Base-by-base conservation (phyloP, 2,888 invertebrate genomes). In the Thecocarcelia acutangulata region DNA sequence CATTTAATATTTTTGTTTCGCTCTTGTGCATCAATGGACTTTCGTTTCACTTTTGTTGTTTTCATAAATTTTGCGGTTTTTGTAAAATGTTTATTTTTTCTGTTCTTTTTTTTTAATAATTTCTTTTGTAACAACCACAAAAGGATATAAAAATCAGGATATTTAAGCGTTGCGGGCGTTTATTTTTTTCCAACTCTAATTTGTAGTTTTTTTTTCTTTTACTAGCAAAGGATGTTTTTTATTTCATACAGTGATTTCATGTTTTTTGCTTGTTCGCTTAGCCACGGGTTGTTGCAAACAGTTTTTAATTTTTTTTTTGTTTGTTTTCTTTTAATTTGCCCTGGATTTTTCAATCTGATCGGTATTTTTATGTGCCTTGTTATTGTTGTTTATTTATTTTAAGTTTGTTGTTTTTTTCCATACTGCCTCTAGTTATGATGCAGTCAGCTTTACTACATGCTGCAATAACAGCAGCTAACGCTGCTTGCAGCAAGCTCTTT, bases 241-340 rank as follows among this genome's bases (percentile, higher is more conserved):
- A 17, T 76, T 61, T 42, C 13, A 19, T 17, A 5, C 28, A 28
- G 17, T 63, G 42, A 37, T 48, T 64, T 74, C 54, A 44, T 37
- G 9, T 68, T 33, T 33, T 3, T 33, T 63, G 50, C 15, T 48
- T 56, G 13, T 76, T 11, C 40, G 19, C 52, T 69, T 54, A 37
- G 15, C 37, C 46, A 56, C 58, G 48, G 63, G 1, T 64, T 58
- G 72, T 66, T 44, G 28, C 42, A 24, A 58, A 72, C n/a, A 64
- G 48, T 56, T 78, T 64, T 54, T 77, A n/a, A 72, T 59, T 77
- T 63, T 77, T 19, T 44, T 69, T 74, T 74, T n/a, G n/a, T n/a
- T n/a, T n/a, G n/a, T n/a, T 64, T 64, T 74, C 74, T 80, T 64
- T 50, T 74, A 72, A 80, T 80, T 72, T 80, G 66, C 64, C 52